phyloP scores from a whole-genome alignment of 2,113 vertebrate species.

The Passerina amoena region DNA sequence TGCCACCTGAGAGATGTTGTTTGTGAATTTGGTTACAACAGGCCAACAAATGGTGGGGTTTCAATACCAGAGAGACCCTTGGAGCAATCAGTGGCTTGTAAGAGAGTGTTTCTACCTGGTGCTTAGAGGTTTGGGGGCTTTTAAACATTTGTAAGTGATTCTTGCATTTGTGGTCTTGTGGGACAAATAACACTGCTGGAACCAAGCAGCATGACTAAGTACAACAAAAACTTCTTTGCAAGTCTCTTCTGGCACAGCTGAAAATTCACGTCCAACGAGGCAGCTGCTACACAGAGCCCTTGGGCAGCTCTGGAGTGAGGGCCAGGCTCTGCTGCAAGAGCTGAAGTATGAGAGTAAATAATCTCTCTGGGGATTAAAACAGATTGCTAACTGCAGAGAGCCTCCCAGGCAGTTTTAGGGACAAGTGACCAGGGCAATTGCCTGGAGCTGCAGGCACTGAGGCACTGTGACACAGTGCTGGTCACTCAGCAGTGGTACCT shows the following conservation, averaged over 20 bases:
- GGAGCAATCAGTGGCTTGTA: constrained; percentile 33
- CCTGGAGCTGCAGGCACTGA: not conserved
- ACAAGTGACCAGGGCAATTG: not conserved
- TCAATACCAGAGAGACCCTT: constrained; percentile 35
- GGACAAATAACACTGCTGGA: constrained; percentile 32
- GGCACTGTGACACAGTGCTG: not conserved
- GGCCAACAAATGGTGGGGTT: not conserved
- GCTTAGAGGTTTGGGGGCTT: constrained; percentile 37
- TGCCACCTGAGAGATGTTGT: not conserved
- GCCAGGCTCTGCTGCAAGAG: constrained; percentile 2
- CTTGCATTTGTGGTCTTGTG: constrained; percentile 40
- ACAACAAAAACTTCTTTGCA: constrained; percentile 7
- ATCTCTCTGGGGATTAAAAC: constrained; percentile 20
- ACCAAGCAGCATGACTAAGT: constrained; percentile 36
- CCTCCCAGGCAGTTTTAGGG: not conserved
- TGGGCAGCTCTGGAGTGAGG: constrained; percentile 9
- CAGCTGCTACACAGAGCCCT: not conserved
- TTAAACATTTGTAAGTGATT: constrained; percentile 43
- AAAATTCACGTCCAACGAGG: constrained; percentile 23
- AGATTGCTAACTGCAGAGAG: constrained; percentile 35
- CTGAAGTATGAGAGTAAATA: constrained; percentile 12
- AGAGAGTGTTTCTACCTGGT: constrained; percentile 5
- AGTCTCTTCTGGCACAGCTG: constrained; percentile 9
- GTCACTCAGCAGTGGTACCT: not conserved
- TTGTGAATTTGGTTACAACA: constrained; percentile 26